A percentile compares a stretch with the other conserved stretches of the same genome.
phyloP scores from a whole-genome alignment of 2,888 invertebrate genomes.

The Marasmarcha lunaedactyla region DNA sequence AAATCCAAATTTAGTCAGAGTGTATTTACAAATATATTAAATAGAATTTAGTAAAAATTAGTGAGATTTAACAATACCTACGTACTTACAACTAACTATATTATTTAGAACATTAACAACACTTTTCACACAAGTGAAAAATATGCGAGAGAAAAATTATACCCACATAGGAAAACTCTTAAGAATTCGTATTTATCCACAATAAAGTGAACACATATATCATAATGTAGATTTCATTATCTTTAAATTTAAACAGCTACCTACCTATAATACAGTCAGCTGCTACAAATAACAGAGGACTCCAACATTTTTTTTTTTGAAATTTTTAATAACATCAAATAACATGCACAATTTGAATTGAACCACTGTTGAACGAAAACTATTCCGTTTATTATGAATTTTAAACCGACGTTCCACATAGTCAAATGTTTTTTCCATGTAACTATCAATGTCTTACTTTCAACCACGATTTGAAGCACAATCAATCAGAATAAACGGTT shows the following conservation, averaged over 20 bases:
- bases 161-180: constrained; percentile 39
- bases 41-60: constrained; percentile 71
- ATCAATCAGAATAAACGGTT: no score
- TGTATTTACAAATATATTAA: constrained; percentile 73
- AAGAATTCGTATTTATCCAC: constrained; percentile 41
- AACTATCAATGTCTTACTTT: no score
- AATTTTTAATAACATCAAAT: no score
- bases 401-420: no score
- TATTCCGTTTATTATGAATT: no score
- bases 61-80: constrained; percentile 69
- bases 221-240: not conserved
- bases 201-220: constrained; percentile 37
- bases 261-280: no score
- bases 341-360: no score
- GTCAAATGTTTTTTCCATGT: no score
- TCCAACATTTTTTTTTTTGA: no score
- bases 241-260: not conserved
- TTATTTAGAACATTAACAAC: constrained; percentile 65
- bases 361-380: no score
- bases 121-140: constrained; percentile 61
- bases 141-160: constrained; percentile 44
- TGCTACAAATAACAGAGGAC: no score
- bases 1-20: constrained; percentile 67
- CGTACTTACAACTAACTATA: constrained; percentile 47
- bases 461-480: no score